These are phyloP conservation scores for Zaprionus inermis DNA, from an alignment of 1,140 invertebrate species.

Conservation along the genomic window DNA sequence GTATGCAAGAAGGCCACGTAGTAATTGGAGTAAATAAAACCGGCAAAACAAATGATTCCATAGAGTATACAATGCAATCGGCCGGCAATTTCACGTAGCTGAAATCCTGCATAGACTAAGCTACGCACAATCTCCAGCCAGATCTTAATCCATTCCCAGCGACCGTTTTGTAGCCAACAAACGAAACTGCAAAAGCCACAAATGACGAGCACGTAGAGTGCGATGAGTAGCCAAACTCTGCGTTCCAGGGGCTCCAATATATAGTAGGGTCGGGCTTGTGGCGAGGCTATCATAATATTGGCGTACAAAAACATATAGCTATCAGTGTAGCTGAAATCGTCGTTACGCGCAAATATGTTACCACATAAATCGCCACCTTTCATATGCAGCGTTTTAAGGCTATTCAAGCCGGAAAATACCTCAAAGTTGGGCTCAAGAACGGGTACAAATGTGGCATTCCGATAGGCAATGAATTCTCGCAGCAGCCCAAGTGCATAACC, in stretches of 20 bases:
- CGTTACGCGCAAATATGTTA: constrained; percentile 27
- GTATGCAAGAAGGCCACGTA: constrained; percentile 51
- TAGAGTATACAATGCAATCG: constrained; percentile 29
- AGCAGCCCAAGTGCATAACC: constrained; percentile 37
- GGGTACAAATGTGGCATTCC: constrained; percentile 26
- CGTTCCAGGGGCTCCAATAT: constrained; percentile 31
- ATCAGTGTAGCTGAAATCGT: constrained; percentile 25
- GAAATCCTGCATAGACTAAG: constrained; percentile 16
- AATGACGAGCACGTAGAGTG: constrained; percentile 9
- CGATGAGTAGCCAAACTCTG: constrained; percentile 23
- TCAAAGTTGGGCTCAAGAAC: constrained; percentile 16
- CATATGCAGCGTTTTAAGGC: not conserved
- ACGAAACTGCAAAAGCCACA: constrained; percentile 30
- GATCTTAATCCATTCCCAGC: constrained; percentile 11
- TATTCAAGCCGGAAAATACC: constrained; percentile 35
- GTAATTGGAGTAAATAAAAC: constrained; percentile 50
- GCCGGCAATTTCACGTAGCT: constrained; percentile 11
- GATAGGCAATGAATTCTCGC: constrained; percentile 29
- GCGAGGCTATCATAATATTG: constrained; percentile 32
- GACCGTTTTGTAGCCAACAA: constrained; percentile 28
- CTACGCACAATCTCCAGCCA: constrained; percentile 27
- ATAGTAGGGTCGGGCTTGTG: constrained; percentile 29
- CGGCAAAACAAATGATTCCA: constrained; percentile 29
- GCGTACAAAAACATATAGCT: constrained; percentile 48
- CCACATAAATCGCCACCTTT: constrained; percentile 38